phyloP scores from a whole-genome alignment of 2,113 vertebrate species.

The Euleptes europaea region DNA sequence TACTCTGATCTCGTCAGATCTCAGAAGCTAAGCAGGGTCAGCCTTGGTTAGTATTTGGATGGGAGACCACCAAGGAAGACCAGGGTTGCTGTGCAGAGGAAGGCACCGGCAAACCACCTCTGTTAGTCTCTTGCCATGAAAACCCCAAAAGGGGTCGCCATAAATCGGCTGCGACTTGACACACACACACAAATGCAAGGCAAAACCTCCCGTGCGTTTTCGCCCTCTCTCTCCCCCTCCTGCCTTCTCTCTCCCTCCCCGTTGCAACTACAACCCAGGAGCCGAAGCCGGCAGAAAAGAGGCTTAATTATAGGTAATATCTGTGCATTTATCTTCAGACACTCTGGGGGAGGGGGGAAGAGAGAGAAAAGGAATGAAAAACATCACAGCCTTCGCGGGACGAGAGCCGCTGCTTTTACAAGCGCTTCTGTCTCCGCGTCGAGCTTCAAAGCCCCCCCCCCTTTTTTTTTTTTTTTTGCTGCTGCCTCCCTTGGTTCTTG shows the following conservation, averaged over 20 bases:
- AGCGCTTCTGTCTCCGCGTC: neutral
- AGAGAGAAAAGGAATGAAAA: neutral
- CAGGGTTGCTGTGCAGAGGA: no score
- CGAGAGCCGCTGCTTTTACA: neutral
- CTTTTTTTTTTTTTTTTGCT: neutral
- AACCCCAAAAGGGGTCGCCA: no score
- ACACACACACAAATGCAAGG: no score
- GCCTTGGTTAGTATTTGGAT: no score
- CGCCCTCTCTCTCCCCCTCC: no score
- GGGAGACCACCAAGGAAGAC: no score
- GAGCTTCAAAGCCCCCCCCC: neutral
- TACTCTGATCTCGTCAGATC: no score
- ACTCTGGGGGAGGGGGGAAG: neutral
- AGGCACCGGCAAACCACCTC: no score
- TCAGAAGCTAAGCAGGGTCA: no score
- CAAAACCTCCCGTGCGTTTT: no score
- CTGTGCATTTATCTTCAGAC: conserved; percentile 3
- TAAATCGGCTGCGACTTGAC: no score
- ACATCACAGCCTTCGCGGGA: neutral
- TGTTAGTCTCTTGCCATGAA: no score
- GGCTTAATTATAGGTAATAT: conserved; percentile 1
- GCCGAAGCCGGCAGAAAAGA: neutral
- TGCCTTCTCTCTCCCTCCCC: neutral
- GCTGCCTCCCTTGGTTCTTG: conserved; percentile 9
- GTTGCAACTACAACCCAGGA: neutral